phyloP scores from a whole-genome alignment of 2,888 invertebrate genomes.

The Caenorhabditis virilis region DNA sequence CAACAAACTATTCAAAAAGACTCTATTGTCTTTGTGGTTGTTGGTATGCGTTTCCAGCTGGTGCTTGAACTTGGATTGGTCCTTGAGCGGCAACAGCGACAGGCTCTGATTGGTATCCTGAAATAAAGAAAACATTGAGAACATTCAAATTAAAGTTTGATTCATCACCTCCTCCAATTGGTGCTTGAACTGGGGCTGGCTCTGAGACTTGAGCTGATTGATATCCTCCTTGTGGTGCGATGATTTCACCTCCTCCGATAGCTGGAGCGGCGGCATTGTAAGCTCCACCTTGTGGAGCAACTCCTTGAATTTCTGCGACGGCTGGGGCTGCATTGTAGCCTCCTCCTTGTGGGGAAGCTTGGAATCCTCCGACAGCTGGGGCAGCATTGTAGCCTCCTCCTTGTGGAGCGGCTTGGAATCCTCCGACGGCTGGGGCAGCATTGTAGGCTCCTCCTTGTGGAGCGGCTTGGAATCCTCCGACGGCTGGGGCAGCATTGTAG shows the following conservation, averaged over 20 bases:
- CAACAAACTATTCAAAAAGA: too few species aligned
- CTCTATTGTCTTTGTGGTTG: background rate
- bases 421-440: constrained; percentile 2
- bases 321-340: background rate
- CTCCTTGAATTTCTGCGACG: constrained; percentile 6
- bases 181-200: too few species aligned
- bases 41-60: background rate
- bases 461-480: background rate
- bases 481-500: constrained; percentile 13
- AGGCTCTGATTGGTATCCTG: constrained; percentile 19
- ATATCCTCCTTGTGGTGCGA: too few species aligned
- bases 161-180: constrained; percentile 8
- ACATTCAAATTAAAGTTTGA: background rate
- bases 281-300: too few species aligned
- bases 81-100: background rate
- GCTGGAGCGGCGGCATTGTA: too few species aligned
- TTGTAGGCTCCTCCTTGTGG: constrained; percentile 1
- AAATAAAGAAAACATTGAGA: background rate
- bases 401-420: constrained; percentile 1
- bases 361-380: constrained; percentile 8
- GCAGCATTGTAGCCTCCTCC: constrained; percentile 12
- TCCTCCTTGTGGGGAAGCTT: constrained; percentile 2
- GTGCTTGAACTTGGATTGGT: background rate
- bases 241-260: too few species aligned
- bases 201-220: too few species aligned